Evolutionary conservation across 2,888 invertebrate genomes (phyloP), one percentile per base, ranked within the genome.

Genomic region (Globia sparganii): DNA sequence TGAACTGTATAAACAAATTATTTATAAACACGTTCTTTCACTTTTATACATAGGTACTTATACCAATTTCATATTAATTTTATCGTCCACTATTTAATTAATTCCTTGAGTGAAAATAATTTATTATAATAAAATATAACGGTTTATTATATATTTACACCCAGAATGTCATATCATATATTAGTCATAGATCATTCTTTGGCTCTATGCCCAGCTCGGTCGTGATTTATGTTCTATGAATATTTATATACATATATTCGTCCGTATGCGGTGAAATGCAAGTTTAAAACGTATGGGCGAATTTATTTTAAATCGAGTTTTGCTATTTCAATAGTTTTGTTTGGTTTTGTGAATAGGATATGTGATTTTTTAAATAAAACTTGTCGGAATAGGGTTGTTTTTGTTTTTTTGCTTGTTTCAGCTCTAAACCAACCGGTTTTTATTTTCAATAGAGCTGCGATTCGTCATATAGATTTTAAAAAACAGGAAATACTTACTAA

Each of bases 101-200:
- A 77, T 78, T 49, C 37, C 34, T 31, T 34, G 34, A 78, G 78
- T 72, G 67, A 40, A 64, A 56, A 78, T 65, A 46, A 67, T 49
- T n/a, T n/a, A 46, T 15, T 28, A 37, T 66, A 75, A 61, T 70
- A 70, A 75, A 56, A 73, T 43, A 62, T 43, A 80, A 65, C 43
- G n/a, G 78, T 34, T 69, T 71, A 72, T n/a, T n/a, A n/a, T n/a
- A n/a, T n/a, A n/a, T 78, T 64, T 34, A 64, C 53, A 62, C 49
- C n/a, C 28, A 31, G 34, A 43, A 40, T 78, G 78, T 77, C 78
- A 81, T 78, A 69, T 81, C 66, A 59, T 58, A 77, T 83, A 79
- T 85, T 79, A 79, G 75, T 66, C 82, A 82, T 82, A 85, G 72
- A 82, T 85, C 75, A 75, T 62, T 83, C 75, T 77, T 62, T 83